These are phyloP conservation scores for Aelia acuminata DNA, from an alignment of 2,888 invertebrate genomes.

Conservation along the genomic window DNA sequence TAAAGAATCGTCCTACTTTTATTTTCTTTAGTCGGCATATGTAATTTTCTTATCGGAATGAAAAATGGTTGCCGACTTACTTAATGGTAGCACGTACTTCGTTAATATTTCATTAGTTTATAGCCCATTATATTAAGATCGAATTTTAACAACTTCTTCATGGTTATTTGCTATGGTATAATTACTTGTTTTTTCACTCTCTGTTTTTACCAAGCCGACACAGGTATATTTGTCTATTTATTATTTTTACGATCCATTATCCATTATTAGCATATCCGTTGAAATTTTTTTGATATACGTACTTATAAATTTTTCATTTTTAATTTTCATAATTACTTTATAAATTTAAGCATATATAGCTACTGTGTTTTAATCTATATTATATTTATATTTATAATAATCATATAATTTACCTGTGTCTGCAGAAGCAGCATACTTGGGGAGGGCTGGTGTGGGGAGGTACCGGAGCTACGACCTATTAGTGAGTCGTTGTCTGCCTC, in stretches of 20 bases:
- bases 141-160: background rate
- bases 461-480: conserved; percentile 75
- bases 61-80: background rate
- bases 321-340: no score
- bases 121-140: background rate
- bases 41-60: conserved; percentile 15
- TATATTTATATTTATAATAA: background rate
- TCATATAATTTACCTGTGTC: conserved; percentile 83
- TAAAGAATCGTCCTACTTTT: background rate
- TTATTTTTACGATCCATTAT: no score
- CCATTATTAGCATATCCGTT: no score
- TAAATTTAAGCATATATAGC: no score
- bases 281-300: no score
- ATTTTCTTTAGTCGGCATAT: background rate
- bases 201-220: background rate
- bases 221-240: background rate
- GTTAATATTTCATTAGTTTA: background rate
- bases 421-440: conserved; percentile 96
- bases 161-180: background rate
- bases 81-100: background rate
- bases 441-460: conserved; percentile 75
- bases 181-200: background rate
- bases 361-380: background rate
- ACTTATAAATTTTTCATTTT: no score
- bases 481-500: conserved; percentile 73